Base-by-base conservation (phyloP, 2,113 vertebrate genomes). In the Daboia siamensis region DNA sequence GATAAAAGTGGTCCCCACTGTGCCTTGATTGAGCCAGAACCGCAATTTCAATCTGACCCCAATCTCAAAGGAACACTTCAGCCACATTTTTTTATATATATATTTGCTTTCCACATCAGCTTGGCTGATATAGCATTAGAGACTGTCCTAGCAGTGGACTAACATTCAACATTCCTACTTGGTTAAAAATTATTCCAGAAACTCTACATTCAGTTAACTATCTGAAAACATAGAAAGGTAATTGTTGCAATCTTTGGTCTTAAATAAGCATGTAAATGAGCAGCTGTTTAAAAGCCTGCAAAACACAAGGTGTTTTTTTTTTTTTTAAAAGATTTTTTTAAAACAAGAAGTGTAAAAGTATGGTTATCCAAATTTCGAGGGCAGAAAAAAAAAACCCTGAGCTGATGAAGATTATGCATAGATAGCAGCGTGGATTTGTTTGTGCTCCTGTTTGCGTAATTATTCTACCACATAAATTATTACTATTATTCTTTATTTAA, bases 11-110 rank as follows among this genome's bases (percentile, higher is more conserved):
- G 46, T 48, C 15, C 24, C 0, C 33, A 90, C 88, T 94, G 93
- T 64, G 15, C 6, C n/a, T 1, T 90, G 89, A 7, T 80, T 89
- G 93, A 93, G 91, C 95, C 90, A 51, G 90, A 87, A 90, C 15
- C 69, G 64, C 93, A 85, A 54, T 54, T n/a, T 26, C 87, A 80
- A 90, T 90, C 90, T 69, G 33, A 0, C 3, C 57, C 61, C 17
- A 0, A 0, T 92, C 89, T 89, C 61, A 10, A 6, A n/a, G 52
- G 64, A 91, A 74, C 90, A 23, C 7, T 59, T 86, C 39, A 87
- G 92, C 88, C 57, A 7, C 6, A 0, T 94, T 87, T 61, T 74
- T n/a, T n/a, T n/a, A n/a, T n/a, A n/a, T n/a, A n/a, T n/a, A n/a
- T n/a, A n/a, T n/a, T 69, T 61, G 29, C 93, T 44, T 39, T 39